Conservation (phyloP, 2,113 vertebrate genomes). For the Rhodinocichla rosea region DNA sequence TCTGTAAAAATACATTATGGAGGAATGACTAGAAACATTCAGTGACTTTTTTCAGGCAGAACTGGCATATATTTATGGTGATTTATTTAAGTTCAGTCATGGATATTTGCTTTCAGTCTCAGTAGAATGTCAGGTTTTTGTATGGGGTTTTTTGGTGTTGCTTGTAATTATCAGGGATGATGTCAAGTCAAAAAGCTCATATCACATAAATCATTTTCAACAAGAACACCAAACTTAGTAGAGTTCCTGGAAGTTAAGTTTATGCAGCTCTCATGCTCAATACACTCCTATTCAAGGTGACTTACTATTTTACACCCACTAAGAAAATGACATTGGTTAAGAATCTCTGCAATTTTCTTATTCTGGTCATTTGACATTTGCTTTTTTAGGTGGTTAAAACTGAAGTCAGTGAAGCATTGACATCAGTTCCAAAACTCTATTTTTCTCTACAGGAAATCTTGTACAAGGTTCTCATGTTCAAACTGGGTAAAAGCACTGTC, state of each 20-base stretch:
- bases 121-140: not conserved
- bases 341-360: constrained; percentile 25
- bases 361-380: constrained; percentile 2
- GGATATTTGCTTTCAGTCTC: not conserved
- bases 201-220: not conserved
- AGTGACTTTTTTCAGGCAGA: not conserved
- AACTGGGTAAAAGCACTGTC: constrained; percentile 33
- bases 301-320: not conserved
- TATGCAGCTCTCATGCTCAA: not conserved
- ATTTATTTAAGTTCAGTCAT: not conserved
- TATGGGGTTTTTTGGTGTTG: not conserved
- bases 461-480: constrained; percentile 11
- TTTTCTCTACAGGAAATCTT: constrained; percentile 22
- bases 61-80: not conserved
- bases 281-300: not conserved
- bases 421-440: not conserved
- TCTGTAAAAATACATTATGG: not conserved
- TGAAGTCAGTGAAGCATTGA: not conserved
- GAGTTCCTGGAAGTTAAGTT: not conserved
- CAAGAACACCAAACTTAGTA: not conserved
- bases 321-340: not conserved
- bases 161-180: not conserved
- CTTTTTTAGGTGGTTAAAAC: not conserved
- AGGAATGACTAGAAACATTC: not conserved
- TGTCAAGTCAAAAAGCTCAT: not conserved